Percentiles rank a stretch among this genome's conserved stretches.
Conservation (phyloP, 2,113 vertebrate genomes). For the Delphinus delphis region DNA sequence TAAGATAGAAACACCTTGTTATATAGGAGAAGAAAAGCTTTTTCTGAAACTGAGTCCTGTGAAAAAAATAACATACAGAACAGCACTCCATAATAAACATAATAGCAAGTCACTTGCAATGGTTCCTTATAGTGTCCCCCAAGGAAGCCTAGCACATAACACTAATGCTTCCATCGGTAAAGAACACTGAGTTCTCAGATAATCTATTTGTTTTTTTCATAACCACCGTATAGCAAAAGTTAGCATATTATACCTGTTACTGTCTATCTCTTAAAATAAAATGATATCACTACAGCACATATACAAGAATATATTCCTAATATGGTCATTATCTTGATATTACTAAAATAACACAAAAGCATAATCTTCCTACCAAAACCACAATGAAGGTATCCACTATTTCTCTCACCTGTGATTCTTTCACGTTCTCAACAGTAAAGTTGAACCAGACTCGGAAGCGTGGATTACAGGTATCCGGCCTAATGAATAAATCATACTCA, state of each 20-base stretch:
- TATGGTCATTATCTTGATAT: neutral
- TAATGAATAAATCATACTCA: conserved; percentile 98
- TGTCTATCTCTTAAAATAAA: conserved; percentile 20
- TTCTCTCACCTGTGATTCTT: conserved; percentile 92
- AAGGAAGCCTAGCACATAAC: neutral
- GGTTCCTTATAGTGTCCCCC: neutral
- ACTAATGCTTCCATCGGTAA: neutral
- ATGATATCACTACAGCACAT: neutral
- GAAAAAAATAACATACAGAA: neutral
- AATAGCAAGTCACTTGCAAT: neutral
- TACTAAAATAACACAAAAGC: conserved; percentile 22
- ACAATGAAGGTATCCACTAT: neutral
- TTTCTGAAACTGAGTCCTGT: neutral
- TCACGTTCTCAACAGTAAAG: conserved; percentile 97
- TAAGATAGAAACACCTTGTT: neutral
- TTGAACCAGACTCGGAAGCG: conserved; percentile 99
- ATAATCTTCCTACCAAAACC: conserved; percentile 33
- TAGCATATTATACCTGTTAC: neutral
- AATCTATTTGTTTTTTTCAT: conserved; percentile 29
- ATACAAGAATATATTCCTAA: neutral
- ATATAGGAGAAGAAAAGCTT: neutral
- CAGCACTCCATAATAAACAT: neutral
- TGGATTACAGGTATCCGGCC: conserved; percentile 97
- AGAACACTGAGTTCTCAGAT: neutral
- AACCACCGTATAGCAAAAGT: neutral